These are phyloP conservation scores for Tretioscincus oriximinensis DNA, from an alignment of 2,113 vertebrate species.

Conservation along the genomic window DNA sequence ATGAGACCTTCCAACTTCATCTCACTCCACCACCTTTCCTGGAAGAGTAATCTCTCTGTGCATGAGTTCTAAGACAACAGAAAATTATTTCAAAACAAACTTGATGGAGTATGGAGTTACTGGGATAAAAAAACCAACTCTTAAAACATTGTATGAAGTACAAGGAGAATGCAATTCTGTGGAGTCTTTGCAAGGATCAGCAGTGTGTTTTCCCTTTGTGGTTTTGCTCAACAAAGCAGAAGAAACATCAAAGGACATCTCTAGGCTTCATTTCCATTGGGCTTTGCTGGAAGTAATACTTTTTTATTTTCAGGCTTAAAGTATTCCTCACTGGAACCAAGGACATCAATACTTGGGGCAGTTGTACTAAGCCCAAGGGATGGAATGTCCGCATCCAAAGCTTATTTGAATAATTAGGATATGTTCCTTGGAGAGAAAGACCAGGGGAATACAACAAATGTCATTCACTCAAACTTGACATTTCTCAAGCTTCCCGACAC, in stretches of 20 bases:
- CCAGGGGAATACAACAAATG: not conserved
- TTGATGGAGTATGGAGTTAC: not conserved
- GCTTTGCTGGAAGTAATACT: slow-evolving; percentile 12
- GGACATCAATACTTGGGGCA: not conserved
- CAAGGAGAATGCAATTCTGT: not conserved
- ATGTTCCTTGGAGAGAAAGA: not conserved
- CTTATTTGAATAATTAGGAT: not conserved
- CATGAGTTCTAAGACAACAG: not conserved
- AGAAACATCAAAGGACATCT: not conserved
- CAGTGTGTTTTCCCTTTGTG: not conserved
- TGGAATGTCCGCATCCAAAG: accelerated
- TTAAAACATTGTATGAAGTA: accelerated
- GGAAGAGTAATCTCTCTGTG: slow-evolving; percentile 75
- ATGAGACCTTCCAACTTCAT: slow-evolving; percentile 86
- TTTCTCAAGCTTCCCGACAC: accelerated
- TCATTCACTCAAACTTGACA: not conserved
- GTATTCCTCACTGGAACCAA: not conserved
- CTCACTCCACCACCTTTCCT: slow-evolving; percentile 84
- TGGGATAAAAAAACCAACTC: not conserved
- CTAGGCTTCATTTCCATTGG: not conserved
- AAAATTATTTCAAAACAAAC: not conserved
- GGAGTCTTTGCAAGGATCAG: not conserved
- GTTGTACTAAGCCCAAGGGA: not conserved
- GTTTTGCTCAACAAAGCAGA: slow-evolving; percentile 18
- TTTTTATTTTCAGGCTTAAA: not conserved